Conservation (phyloP, 2,888 invertebrate genomes). For the Apotomis turbidana region DNA sequence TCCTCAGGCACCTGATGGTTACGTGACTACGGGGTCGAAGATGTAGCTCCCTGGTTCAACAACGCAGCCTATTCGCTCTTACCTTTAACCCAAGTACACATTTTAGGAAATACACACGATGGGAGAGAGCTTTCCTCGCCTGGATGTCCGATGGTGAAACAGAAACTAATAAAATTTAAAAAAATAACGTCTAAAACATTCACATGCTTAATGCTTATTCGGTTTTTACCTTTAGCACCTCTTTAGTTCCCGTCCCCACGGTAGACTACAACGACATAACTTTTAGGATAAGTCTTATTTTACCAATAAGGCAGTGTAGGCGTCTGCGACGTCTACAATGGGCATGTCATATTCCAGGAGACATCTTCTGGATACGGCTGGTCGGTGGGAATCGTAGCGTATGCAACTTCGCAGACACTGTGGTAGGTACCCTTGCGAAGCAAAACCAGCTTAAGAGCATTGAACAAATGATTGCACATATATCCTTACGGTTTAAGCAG, state of each 20-base stretch:
- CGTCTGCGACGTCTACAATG: conserved; percentile 47
- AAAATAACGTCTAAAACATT: not conserved
- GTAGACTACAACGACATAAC: not conserved
- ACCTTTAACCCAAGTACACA: no score
- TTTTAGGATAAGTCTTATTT: not conserved
- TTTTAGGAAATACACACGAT: no score
- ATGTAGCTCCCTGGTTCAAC: no score
- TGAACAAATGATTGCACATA: not conserved
- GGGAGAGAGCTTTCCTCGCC: no score
- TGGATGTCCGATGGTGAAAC: no score
- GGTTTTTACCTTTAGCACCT: not conserved
- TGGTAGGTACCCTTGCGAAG: not conserved
- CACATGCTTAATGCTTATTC: not conserved
- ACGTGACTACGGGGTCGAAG: no score
- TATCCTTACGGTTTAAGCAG: not conserved
- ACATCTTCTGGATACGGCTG: conserved; percentile 50
- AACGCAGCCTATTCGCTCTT: no score
- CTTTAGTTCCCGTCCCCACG: not conserved
- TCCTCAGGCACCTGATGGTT: no score
- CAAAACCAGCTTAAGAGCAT: conserved; percentile 1
- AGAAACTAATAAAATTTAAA: not conserved
- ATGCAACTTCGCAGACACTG: conserved; percentile 19
- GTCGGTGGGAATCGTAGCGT: conserved; percentile 51
- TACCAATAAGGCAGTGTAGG: conserved; percentile 10
- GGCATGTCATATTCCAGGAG: conserved; percentile 57